phyloP scores from a whole-genome alignment of 2,113 vertebrate genomes.

The Syrrhaptes paradoxus region DNA sequence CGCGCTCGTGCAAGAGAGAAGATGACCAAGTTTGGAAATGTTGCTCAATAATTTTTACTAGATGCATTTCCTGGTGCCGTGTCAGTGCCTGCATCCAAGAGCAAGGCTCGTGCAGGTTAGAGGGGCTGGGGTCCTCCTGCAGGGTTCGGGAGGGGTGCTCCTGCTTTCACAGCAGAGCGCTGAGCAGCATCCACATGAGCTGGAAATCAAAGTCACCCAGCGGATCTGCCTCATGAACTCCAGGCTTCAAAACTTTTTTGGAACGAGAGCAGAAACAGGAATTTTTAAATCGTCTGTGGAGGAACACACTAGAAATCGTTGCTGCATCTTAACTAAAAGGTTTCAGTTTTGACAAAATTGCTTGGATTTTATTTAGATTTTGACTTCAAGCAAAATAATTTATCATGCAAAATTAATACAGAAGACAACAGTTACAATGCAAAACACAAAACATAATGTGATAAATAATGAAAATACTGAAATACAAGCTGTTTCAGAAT shows the following conservation, averaged over 20 bases:
- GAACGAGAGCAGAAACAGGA: background rate
- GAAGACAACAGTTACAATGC: constrained; percentile 22
- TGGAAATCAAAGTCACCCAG: background rate
- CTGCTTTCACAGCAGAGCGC: background rate
- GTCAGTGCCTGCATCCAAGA: background rate
- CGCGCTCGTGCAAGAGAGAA: background rate
- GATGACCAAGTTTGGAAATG: constrained; percentile 65
- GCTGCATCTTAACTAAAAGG: background rate
- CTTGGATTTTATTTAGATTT: background rate
- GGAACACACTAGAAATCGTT: background rate
- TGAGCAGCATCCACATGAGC: background rate
- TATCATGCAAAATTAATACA: constrained; percentile 51
- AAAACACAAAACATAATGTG: constrained; percentile 19
- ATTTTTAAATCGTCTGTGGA: background rate
- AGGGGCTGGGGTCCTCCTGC: accelerated
- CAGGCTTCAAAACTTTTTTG: background rate
- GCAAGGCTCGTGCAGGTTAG: background rate
- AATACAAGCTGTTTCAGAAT: constrained; percentile 23
- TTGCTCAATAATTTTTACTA: constrained; percentile 27
- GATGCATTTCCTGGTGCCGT: background rate
- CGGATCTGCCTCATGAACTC: accelerated
- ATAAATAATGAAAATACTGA: constrained; percentile 60
- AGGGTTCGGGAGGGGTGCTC: too few relatives aligned
- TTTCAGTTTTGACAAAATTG: background rate
- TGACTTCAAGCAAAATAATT: constrained; percentile 40